These are phyloP conservation scores for Aromia moschata DNA, from an alignment of 2,888 invertebrate genomes.

Conservation along the genomic window DNA sequence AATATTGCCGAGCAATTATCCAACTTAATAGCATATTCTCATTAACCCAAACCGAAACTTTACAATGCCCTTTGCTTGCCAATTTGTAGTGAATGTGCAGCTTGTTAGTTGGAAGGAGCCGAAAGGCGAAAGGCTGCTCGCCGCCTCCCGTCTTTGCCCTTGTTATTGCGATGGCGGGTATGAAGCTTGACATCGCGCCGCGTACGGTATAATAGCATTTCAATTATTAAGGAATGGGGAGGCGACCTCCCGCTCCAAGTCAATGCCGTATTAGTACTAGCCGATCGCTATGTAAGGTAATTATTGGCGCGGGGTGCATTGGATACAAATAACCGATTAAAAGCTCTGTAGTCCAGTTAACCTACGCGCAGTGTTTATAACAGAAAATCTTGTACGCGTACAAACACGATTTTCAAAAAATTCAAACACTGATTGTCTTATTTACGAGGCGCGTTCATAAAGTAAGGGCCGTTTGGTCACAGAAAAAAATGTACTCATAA, in stretches of 20 bases:
- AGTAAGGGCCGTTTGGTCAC: too few species aligned
- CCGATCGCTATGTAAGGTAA: constrained; percentile 53
- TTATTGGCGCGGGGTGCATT: constrained; percentile 44
- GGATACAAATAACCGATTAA: constrained; percentile 19
- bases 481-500: too few species aligned
- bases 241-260: constrained; percentile 50
- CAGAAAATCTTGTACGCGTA: too few species aligned
- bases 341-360: too few species aligned
- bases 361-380: too few species aligned
- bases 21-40: constrained; percentile 58
- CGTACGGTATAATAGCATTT: constrained; percentile 47
- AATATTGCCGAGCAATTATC: constrained; percentile 58
- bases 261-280: constrained; percentile 55
- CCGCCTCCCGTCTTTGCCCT: constrained; percentile 8
- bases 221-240: constrained; percentile 51
- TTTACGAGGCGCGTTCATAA: too few species aligned
- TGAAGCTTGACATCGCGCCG: constrained; percentile 23
- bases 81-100: constrained; percentile 41
- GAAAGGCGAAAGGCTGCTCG: constrained; percentile 23
- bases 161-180: constrained; percentile 18
- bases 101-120: constrained; percentile 26
- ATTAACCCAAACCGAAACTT: constrained; percentile 56
- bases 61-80: constrained; percentile 48
- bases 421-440: too few species aligned
- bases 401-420: too few species aligned